These are phyloP conservation scores for Sminthurides aquaticus DNA, from an alignment of 2,888 invertebrate genomes.

Conservation along the genomic window DNA sequence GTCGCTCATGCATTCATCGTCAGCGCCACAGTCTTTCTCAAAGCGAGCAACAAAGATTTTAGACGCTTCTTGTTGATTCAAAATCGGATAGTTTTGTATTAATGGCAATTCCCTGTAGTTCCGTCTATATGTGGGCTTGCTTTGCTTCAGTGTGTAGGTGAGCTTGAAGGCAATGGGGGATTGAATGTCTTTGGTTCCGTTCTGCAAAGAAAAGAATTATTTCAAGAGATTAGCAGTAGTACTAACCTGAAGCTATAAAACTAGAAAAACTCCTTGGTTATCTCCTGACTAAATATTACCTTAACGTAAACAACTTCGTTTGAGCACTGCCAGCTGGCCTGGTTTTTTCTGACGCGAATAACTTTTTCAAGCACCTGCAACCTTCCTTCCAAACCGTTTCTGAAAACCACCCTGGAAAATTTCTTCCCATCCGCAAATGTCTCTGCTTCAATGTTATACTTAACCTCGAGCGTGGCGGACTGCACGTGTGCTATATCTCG, in stretches of 20 bases:
- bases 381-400: conserved; percentile 48
- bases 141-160: conserved; percentile 71
- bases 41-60: conserved; percentile 75
- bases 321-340: conserved; percentile 57
- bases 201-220: conserved; percentile 49
- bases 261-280: not conserved
- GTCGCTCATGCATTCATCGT: conserved; percentile 79
- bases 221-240: not conserved
- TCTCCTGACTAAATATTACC: conserved; percentile 48
- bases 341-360: conserved; percentile 43
- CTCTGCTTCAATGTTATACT: conserved; percentile 75
- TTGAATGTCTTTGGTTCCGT: conserved; percentile 78
- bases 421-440: conserved; percentile 66
- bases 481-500: conserved; percentile 36
- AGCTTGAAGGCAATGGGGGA: conserved; percentile 78
- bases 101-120: conserved; percentile 55
- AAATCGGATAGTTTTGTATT: conserved; percentile 72
- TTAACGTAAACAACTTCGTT: conserved; percentile 75
- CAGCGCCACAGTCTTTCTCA: conserved; percentile 82
- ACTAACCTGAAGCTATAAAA: not conserved
- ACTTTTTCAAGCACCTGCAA: conserved; percentile 44
- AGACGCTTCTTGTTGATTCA: conserved; percentile 77
- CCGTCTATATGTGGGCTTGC: conserved; percentile 53
- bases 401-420: conserved; percentile 74
- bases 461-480: conserved; percentile 51